A percentile compares a stretch with the other conserved stretches of the same genome.
Evolutionary conservation across 2,113 vertebrate species (phyloP).

Genomic region (Mola mola): DNA sequence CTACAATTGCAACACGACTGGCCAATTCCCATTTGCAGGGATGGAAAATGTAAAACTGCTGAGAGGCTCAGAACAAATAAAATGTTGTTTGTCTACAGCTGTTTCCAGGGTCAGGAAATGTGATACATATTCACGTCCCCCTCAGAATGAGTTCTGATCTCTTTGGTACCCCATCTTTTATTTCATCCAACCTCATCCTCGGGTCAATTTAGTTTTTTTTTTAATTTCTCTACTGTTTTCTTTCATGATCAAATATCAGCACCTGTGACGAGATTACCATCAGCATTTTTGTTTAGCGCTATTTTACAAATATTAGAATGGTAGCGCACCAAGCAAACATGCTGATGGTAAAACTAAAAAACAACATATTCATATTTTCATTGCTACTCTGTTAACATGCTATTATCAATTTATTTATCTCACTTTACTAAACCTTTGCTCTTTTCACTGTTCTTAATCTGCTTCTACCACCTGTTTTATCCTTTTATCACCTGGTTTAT

Average conservation of each 20-base stretch:
- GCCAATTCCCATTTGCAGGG: neutral
- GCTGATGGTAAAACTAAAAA: neutral
- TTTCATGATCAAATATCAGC: neutral
- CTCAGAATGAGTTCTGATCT: too few relatives aligned
- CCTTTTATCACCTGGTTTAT: too few relatives aligned
- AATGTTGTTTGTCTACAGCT: neutral
- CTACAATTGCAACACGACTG: neutral
- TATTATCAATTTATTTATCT: too few relatives aligned
- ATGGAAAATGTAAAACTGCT: neutral
- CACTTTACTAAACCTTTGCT: too few relatives aligned
- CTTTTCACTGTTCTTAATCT: too few relatives aligned
- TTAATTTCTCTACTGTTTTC: neutral
- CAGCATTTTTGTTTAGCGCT: neutral
- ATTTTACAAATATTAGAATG: neutral
- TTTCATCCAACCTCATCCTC: too few relatives aligned
- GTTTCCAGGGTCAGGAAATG: neutral
- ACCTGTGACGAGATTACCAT: neutral
- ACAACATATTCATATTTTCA: neutral
- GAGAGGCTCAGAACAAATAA: neutral
- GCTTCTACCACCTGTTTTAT: neutral
- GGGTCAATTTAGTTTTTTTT: too few relatives aligned
- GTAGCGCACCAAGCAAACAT: neutral
- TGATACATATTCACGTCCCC: too few relatives aligned
- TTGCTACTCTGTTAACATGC: neutral
- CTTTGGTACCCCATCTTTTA: too few relatives aligned